These are phyloP conservation scores for Lepidotrigona ventralis DNA, from an alignment of 1,140 invertebrate genomes.

Conservation along the genomic window DNA sequence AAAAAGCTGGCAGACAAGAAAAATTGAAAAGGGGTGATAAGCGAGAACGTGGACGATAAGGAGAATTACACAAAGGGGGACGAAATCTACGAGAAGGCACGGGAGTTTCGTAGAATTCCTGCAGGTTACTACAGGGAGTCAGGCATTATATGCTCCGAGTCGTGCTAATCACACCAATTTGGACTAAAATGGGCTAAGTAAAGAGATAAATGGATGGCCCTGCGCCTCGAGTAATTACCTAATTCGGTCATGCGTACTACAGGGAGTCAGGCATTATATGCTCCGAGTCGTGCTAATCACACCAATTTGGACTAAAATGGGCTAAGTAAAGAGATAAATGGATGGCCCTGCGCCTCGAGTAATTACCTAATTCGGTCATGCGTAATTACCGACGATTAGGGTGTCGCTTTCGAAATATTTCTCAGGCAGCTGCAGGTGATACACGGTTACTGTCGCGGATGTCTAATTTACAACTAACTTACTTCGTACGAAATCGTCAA, in stretches of 20 bases:
- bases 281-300: slow-evolving; percentile 63
- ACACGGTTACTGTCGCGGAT: slow-evolving; percentile 48
- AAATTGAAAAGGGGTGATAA: slow-evolving; percentile 8
- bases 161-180: slow-evolving; percentile 67
- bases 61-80: slow-evolving; percentile 13
- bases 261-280: slow-evolving; percentile 38
- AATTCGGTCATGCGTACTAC: slow-evolving; percentile 65
- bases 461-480: slow-evolving; percentile 28
- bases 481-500: neutral
- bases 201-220: slow-evolving; percentile 56
- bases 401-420: slow-evolving; percentile 64
- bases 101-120: slow-evolving; percentile 15
- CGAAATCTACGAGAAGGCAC: slow-evolving; percentile 30
- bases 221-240: slow-evolving; percentile 65
- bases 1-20: slow-evolving; percentile 1
- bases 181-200: slow-evolving; percentile 63
- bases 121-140: slow-evolving; percentile 36
- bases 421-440: slow-evolving; percentile 57
- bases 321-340: slow-evolving; percentile 63
- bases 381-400: slow-evolving; percentile 70
- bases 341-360: slow-evolving; percentile 40
- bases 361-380: slow-evolving; percentile 70
- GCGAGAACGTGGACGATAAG: slow-evolving; percentile 25
- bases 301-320: slow-evolving; percentile 62
- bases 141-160: slow-evolving; percentile 34